Base-by-base conservation (phyloP, 1,140 invertebrate genomes). In the Sinella curviseta region DNA sequence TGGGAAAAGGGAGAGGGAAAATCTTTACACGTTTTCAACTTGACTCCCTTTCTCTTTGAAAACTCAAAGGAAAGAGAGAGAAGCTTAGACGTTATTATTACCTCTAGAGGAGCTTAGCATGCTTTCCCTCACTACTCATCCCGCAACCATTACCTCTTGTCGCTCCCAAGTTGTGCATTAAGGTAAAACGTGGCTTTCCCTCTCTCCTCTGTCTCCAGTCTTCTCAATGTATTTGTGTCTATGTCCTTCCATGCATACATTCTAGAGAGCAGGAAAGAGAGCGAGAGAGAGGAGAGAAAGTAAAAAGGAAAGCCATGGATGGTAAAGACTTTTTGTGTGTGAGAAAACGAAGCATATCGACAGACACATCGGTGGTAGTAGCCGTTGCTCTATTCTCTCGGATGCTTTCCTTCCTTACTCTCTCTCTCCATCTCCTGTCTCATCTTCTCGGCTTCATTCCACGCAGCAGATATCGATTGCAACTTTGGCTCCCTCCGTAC, bases 81-180 rank as follows among this genome's bases (percentile, higher is more conserved):
- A 48, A 48, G 39, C 39, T 48, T 48, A 48, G 39, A 48, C 57
- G 12, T 60, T 60, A 60, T 60, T 12, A 60, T 60, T 12, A 60
- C 57, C 24, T 60, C 24, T 60, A 60, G 24, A 17, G 57, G 57
- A 31, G 65, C 31, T 70, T 70, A 70, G 26, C 26, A 30, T 70
- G 65, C 65, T 70, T 70, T 31, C 65, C 30, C 65, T 70, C 65
- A 33, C 65, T 31, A 33, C 65, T 31, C 65, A 33, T 70, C 65
- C 65, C 65, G 31, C 65, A 70, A 70, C 65, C n/a, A 70, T 70
- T 70, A 70, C 65, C 65, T 33, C 65, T 70, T 70, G 65, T 70
- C 65, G 65, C 31, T 70, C 65, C 65, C 65, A 70, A 70, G 65
- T 70, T 30, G 65, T 70, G 65, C 30, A 33, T 70, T 70, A 70